A percentile compares a stretch with the other conserved stretches of the same genome.
Evolutionary conservation across 2,797 vertebrate genomes (phyloP).

Genomic region (Helicolenus hilgendorfi): DNA sequence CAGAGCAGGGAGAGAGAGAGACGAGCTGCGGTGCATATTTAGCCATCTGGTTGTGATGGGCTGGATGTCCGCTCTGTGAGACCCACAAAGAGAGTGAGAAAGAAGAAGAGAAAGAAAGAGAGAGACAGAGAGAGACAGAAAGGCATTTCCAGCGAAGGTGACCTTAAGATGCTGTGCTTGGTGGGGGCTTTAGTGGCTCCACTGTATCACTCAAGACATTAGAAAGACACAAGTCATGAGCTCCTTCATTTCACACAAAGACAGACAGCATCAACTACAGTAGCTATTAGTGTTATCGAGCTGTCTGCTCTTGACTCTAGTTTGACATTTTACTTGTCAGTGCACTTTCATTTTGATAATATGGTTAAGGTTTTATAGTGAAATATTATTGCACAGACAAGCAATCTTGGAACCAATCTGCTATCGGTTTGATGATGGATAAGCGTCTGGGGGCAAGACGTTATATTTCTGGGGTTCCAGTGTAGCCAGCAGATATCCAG

Average conservation of each 20-base stretch:
- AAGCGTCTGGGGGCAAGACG: too few relatives aligned
- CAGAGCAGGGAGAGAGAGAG: slow-evolving; percentile 59
- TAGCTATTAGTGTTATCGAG: not conserved
- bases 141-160: slow-evolving; percentile 83
- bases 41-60: slow-evolving; percentile 94
- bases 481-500: too few relatives aligned
- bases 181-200: slow-evolving; percentile 10
- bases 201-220: slow-evolving; percentile 13
- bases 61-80: slow-evolving; percentile 90
- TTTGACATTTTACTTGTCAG: not conserved
- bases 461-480: too few relatives aligned
- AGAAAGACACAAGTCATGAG: slow-evolving; percentile 44
- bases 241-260: slow-evolving; percentile 12
- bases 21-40: slow-evolving; percentile 84
- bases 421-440: too few relatives aligned
- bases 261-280: not conserved
- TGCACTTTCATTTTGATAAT: not conserved
- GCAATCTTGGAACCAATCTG: too few relatives aligned
- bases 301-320: not conserved
- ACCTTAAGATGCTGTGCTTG: slow-evolving; percentile 78
- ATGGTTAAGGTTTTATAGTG: not conserved
- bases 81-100: slow-evolving; percentile 74
- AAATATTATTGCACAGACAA: not conserved
- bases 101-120: slow-evolving; percentile 1
- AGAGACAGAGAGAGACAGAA: not conserved